Conservation (phyloP, 2,797 vertebrate genomes). For the Danio albolineatus region DNA sequence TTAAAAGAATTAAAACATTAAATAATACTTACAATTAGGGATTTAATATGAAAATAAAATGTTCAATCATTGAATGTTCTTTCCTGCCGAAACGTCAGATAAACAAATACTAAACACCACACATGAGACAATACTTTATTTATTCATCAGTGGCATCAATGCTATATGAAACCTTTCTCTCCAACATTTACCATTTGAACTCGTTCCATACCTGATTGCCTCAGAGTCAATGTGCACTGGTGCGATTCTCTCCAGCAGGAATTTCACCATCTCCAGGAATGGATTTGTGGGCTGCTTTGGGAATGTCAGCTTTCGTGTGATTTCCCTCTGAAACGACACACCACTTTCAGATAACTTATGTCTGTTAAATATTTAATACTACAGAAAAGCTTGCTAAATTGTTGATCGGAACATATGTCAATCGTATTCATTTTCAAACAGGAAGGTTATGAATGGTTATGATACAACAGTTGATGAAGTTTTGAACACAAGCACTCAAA, state of each 20-base stretch:
- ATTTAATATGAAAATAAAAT: neutral
- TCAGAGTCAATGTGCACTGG: conserved; percentile 99
- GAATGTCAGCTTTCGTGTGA: conserved; percentile 96
- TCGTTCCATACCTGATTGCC: conserved; percentile 89
- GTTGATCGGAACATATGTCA: neutral
- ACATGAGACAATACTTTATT: too few relatives aligned
- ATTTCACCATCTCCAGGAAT: conserved; percentile 99
- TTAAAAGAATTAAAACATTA: neutral
- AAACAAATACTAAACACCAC: too few relatives aligned
- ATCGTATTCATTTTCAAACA: neutral
- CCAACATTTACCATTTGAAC: neutral
- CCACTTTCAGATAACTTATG: neutral
- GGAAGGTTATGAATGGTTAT: neutral
- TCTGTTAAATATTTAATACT: neutral
- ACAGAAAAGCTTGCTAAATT: neutral
- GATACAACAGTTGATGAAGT: neutral
- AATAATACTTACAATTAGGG: neutral
- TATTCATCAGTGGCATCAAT: too few relatives aligned
- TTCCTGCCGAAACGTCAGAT: too few relatives aligned
- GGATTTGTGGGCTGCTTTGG: conserved; percentile 99
- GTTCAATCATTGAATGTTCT: too few relatives aligned
- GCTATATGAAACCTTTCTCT: neutral
- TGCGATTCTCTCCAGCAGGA: conserved; percentile 97
- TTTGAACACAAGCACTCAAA: neutral
- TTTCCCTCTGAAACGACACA: conserved; percentile 87